Conservation (phyloP, 2,797 vertebrate genomes). For the Hippoglossus hippoglossus region DNA sequence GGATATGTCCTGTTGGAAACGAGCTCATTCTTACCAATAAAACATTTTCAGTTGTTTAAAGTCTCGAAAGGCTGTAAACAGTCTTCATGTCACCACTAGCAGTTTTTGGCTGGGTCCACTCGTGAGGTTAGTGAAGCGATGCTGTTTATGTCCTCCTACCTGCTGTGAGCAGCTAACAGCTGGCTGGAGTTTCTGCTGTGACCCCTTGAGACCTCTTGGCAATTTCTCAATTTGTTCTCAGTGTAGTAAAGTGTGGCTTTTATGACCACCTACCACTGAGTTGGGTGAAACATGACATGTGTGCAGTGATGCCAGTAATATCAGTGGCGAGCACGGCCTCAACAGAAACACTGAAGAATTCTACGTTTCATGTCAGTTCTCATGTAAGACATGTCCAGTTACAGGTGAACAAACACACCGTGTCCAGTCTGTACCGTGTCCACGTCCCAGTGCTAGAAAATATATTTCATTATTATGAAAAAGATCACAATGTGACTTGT, state of each 20-base stretch:
- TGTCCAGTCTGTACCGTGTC: too few relatives aligned
- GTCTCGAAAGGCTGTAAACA: not conserved
- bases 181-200: conserved; percentile 8
- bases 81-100: too few relatives aligned
- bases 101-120: not conserved
- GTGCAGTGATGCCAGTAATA: not conserved
- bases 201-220: conserved; percentile 7
- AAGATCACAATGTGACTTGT: not conserved
- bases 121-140: conserved; percentile 6
- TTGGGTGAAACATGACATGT: not conserved
- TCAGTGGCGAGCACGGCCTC: not conserved
- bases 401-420: too few relatives aligned
- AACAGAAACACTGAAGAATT: not conserved
- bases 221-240: conserved; percentile 20
- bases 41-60: not conserved
- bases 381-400: too few relatives aligned
- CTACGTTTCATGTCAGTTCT: not conserved
- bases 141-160: conserved; percentile 1
- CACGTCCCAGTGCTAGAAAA: not conserved
- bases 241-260: conserved; percentile 10
- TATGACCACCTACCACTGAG: not conserved
- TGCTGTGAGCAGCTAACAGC: conserved; percentile 21
- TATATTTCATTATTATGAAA: not conserved
- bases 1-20: not conserved
- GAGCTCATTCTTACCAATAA: not conserved